Conservation (phyloP, 1,140 invertebrate genomes). For the Periplaneta americana region DNA sequence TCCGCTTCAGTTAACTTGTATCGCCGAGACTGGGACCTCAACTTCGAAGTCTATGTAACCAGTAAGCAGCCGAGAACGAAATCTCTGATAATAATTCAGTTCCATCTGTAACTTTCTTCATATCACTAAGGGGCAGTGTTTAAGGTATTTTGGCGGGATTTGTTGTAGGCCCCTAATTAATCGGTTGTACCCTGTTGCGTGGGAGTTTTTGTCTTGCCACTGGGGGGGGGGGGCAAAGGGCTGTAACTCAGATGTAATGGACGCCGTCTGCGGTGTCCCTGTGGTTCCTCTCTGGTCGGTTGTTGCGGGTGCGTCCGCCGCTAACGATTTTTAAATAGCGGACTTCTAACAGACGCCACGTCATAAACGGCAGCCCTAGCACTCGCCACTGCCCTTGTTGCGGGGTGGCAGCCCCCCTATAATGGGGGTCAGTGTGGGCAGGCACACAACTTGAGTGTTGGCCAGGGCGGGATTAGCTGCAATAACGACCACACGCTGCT, state of each 20-base stretch:
- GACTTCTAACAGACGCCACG: not conserved
- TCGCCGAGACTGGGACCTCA: no score
- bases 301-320: not conserved
- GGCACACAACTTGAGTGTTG: no score
- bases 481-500: not conserved
- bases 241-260: not conserved
- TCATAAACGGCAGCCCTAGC: not conserved
- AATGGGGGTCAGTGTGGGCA: not conserved
- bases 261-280: not conserved
- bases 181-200: not conserved
- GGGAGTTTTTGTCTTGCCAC: no score
- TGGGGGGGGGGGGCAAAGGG: not conserved
- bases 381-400: not conserved
- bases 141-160: no score
- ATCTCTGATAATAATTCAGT: no score
- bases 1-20: no score
- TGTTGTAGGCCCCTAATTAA: no score
- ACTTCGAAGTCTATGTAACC: no score
- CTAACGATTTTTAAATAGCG: not conserved
- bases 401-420: not conserved
- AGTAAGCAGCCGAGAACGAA: no score
- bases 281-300: no score
- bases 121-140: no score
- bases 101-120: no score
- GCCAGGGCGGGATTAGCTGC: not conserved